Conservation (phyloP, 2,113 vertebrate species). For the Poeciliopsis occidentalis region DNA sequence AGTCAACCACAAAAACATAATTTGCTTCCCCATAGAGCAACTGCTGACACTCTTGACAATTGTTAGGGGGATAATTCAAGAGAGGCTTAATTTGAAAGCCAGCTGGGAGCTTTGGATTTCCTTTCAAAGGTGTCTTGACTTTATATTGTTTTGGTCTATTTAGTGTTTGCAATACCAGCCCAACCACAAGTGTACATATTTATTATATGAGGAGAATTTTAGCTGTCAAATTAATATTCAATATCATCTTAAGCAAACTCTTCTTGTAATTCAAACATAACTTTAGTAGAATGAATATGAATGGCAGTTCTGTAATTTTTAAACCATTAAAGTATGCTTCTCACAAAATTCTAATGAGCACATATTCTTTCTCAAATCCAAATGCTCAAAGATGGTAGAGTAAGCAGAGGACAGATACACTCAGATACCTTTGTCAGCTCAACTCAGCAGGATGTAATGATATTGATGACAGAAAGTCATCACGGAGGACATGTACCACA, state of each 20-base stretch:
- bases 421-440: slow-evolving; percentile 65
- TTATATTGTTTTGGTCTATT: neutral
- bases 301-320: slow-evolving; percentile 20
- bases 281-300: slow-evolving; percentile 7
- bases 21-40: slow-evolving; percentile 32
- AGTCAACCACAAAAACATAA: slow-evolving; percentile 49
- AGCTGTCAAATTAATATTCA: neutral
- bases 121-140: neutral
- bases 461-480: slow-evolving; percentile 81
- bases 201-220: neutral
- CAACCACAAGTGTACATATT: neutral
- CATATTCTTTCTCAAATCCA: slow-evolving; percentile 15
- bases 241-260: neutral
- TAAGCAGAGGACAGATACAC: slow-evolving; percentile 26
- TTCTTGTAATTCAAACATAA: neutral
- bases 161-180: neutral
- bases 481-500: slow-evolving; percentile 71
- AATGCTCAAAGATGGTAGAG: slow-evolving; percentile 30
- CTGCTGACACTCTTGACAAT: slow-evolving; percentile 41
- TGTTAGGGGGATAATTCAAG: slow-evolving; percentile 19
- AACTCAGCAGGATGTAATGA: slow-evolving; percentile 72
- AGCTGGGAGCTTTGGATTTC: neutral
- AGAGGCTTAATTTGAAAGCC: slow-evolving; percentile 5
- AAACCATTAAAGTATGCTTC: slow-evolving; percentile 16
- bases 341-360: slow-evolving; percentile 15